phyloP scores from a whole-genome alignment of 2,888 invertebrate species.

The Bembecia ichneumoniformis region DNA sequence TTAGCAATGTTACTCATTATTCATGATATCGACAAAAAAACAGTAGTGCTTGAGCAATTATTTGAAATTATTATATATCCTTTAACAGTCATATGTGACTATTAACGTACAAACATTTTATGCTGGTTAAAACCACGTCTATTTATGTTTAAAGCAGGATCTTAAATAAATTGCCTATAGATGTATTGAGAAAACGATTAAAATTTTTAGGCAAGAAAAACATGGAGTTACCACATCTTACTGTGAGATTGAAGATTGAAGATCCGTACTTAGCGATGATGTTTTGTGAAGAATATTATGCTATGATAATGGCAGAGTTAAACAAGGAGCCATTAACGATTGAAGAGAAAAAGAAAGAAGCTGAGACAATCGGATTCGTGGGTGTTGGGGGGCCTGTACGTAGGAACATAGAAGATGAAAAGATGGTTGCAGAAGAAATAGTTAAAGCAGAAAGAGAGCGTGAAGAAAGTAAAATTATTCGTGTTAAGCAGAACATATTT shows the following conservation, averaged over 20 bases:
- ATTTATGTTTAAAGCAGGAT: too few relatives aligned
- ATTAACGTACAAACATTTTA: too few relatives aligned
- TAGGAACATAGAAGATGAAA: conserved; percentile 18
- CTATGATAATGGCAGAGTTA: conserved; percentile 31
- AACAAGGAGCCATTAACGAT: conserved; percentile 26
- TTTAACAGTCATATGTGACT: too few relatives aligned
- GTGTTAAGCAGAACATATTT: background rate
- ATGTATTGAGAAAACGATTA: too few relatives aligned
- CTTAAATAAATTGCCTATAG: too few relatives aligned
- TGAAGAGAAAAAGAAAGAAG: conserved; percentile 25
- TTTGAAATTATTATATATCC: too few relatives aligned
- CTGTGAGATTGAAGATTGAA: conserved; percentile 29
- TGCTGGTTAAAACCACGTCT: too few relatives aligned
- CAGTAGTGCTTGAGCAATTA: too few relatives aligned
- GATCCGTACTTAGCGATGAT: conserved; percentile 42
- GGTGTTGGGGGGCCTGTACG: conserved; percentile 29
- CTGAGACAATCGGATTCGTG: conserved; percentile 24
- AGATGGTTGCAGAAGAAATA: background rate
- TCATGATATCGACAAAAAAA: too few relatives aligned
- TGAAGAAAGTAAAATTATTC: conserved; percentile 7
- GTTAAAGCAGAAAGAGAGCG: conserved; percentile 3
- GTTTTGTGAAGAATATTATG: conserved; percentile 29
- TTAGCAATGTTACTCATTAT: too few relatives aligned
- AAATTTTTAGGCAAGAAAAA: background rate
- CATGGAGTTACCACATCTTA: background rate